phyloP scores from a whole-genome alignment of 1,140 invertebrate species.

The fruit fly (Drosophila melanogaster) region DNA sequence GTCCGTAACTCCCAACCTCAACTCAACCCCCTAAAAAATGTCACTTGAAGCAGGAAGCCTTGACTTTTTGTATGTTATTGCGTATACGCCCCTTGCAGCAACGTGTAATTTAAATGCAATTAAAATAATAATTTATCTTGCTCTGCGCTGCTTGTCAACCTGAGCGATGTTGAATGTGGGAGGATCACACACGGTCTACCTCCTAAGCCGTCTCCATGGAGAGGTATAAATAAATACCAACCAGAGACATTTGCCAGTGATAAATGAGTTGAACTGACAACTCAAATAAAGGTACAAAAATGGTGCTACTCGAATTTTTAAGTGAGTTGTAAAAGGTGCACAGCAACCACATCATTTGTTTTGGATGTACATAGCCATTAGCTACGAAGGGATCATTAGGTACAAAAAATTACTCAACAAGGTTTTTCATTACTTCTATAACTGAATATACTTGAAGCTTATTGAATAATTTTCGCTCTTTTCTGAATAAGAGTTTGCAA shows the following conservation, averaged over 20 bases:
- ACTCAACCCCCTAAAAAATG: not conserved
- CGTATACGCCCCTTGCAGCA: slow-evolving; percentile 57
- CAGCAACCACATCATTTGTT: slow-evolving; percentile 50
- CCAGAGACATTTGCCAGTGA: slow-evolving; percentile 60
- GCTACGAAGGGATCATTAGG: slow-evolving; percentile 13
- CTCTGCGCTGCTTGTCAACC: slow-evolving; percentile 59
- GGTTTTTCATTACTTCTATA: not conserved
- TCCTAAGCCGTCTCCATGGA: slow-evolving; percentile 32
- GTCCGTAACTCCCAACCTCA: slow-evolving; percentile 1
- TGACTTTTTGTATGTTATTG: slow-evolving; percentile 58
- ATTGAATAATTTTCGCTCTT: too few species aligned
- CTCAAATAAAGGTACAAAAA: slow-evolving; percentile 64
- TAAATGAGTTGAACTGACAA: slow-evolving; percentile 74
- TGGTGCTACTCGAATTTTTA: slow-evolving; percentile 32
- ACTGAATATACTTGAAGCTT: too few species aligned
- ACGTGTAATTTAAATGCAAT: slow-evolving; percentile 80
- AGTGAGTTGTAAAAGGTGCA: slow-evolving; percentile 18
- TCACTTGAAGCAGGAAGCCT: slow-evolving; percentile 36
- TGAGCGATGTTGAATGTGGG: slow-evolving; percentile 21
- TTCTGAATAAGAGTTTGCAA: too few species aligned
- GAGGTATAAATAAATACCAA: slow-evolving; percentile 51
- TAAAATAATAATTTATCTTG: slow-evolving; percentile 83
- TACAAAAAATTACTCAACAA: slow-evolving; percentile 7
- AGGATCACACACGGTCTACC: slow-evolving; percentile 55
- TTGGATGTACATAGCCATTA: slow-evolving; percentile 30